These are phyloP conservation scores for Onychorhynchus coronatus DNA, from an alignment of 2,113 vertebrate species.

Conservation along the genomic window DNA sequence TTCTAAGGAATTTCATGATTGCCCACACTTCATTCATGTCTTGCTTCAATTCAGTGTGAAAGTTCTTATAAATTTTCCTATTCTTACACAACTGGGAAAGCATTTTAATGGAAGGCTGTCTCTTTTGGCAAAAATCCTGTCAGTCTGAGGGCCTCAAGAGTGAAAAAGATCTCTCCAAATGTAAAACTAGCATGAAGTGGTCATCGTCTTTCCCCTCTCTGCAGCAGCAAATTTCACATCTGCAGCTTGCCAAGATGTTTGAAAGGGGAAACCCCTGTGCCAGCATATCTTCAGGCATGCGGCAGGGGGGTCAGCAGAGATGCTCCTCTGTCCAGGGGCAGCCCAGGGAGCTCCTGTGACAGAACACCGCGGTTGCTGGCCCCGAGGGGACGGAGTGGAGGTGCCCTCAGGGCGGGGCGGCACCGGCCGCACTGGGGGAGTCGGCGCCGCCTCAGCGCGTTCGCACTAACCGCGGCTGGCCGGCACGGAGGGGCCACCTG, in stretches of 20 bases:
- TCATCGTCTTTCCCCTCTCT: not conserved
- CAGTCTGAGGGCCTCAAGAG: not conserved
- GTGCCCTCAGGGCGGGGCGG: fast-evolving
- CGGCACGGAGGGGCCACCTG: not conserved
- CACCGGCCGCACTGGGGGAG: not conserved
- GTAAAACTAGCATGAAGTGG: fast-evolving
- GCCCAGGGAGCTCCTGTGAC: fast-evolving
- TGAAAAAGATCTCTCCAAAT: not conserved
- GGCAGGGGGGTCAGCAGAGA: not conserved
- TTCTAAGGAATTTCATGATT: not conserved
- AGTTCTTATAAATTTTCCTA: not conserved
- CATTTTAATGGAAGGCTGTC: not conserved
- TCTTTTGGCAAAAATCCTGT: not conserved
- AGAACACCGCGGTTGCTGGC: too few species aligned
- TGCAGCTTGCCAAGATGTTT: not conserved
- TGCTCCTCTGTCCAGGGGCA: fast-evolving
- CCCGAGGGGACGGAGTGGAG: fast-evolving
- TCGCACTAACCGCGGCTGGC: not conserved
- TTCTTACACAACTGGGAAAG: not conserved
- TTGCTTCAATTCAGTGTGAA: not conserved
- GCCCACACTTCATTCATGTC: not conserved
- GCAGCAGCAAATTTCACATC: not conserved
- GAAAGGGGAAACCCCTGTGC: not conserved
- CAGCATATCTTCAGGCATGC: not conserved
- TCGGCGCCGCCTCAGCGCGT: not conserved